Evolutionary conservation across 2,797 vertebrate species (phyloP).

Genomic region (Dipus sagitta): DNA sequence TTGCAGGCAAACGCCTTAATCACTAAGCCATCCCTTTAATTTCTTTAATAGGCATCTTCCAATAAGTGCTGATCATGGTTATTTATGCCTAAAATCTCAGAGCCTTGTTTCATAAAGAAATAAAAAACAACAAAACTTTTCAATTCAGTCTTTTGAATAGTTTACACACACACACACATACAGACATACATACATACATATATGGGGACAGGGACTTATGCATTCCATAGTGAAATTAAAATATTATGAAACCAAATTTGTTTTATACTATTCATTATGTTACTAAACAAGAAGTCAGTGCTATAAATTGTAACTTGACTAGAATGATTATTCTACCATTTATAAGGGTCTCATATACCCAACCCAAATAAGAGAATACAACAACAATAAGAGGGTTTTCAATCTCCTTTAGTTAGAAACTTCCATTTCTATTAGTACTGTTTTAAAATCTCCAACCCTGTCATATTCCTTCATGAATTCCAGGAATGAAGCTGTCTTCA

Average conservation of each 20-base stretch:
- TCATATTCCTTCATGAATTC: neutral
- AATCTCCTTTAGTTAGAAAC: neutral
- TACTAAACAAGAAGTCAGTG: neutral
- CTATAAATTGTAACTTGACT: neutral
- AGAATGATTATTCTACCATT: neutral
- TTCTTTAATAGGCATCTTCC: no score
- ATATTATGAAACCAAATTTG: neutral
- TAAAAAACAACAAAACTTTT: neutral
- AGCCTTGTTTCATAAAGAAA: no score
- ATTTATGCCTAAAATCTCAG: no score
- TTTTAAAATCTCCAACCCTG: neutral
- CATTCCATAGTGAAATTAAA: slow-evolving; percentile 34
- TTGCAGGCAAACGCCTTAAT: no score
- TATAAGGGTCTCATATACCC: neutral
- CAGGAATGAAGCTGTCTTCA: neutral
- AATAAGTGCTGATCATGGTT: no score
- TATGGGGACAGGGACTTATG: no score
- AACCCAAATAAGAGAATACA: neutral
- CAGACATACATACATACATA: neutral
- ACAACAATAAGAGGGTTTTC: neutral
- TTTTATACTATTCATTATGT: neutral
- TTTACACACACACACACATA: neutral
- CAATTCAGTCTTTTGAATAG: neutral
- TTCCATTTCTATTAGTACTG: neutral
- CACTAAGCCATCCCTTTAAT: neutral